Conservation (phyloP, 2,888 invertebrate genomes). For the Ormyrus labotus region DNA sequence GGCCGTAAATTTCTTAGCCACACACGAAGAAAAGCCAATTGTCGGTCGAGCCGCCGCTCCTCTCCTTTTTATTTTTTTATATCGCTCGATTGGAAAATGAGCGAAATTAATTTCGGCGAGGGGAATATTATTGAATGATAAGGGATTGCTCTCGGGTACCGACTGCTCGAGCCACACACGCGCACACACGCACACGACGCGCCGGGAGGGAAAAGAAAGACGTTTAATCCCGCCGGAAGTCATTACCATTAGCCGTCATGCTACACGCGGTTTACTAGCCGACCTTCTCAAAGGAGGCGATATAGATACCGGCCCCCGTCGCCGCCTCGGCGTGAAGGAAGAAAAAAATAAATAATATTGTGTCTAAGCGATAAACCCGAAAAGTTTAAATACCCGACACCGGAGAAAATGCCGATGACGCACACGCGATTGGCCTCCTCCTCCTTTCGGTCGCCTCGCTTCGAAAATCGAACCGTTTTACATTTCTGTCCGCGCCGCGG, state of each 20-base stretch:
- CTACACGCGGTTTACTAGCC: constrained; percentile 42
- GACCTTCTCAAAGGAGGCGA: constrained; percentile 12
- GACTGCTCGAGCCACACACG: background rate
- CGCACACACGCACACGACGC: background rate
- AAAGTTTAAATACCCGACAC: no score
- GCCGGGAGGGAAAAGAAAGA: constrained; percentile 29
- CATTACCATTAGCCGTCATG: constrained; percentile 51
- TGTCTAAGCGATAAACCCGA: no score
- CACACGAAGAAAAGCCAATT: no score
- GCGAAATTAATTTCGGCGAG: constrained; percentile 30
- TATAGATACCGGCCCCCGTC: no score
- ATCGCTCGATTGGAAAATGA: constrained; percentile 49
- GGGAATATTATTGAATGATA: constrained; percentile 50
- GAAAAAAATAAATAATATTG: no score
- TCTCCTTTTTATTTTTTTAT: constrained; percentile 34
- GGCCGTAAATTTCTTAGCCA: no score
- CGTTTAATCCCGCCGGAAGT: constrained; percentile 46
- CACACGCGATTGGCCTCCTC: constrained; percentile 1
- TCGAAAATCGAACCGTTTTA: background rate
- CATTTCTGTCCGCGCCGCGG: no score
- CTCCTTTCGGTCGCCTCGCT: constrained; percentile 31
- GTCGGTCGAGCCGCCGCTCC: background rate
- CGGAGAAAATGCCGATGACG: no score
- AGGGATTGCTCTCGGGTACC: constrained; percentile 37
- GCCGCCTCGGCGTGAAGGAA: no score